Percentiles rank a stretch among this genome's conserved stretches.
These are phyloP conservation scores for Catharus minimus DNA, from an alignment of 2,113 vertebrate genomes.

Conservation along the genomic window DNA sequence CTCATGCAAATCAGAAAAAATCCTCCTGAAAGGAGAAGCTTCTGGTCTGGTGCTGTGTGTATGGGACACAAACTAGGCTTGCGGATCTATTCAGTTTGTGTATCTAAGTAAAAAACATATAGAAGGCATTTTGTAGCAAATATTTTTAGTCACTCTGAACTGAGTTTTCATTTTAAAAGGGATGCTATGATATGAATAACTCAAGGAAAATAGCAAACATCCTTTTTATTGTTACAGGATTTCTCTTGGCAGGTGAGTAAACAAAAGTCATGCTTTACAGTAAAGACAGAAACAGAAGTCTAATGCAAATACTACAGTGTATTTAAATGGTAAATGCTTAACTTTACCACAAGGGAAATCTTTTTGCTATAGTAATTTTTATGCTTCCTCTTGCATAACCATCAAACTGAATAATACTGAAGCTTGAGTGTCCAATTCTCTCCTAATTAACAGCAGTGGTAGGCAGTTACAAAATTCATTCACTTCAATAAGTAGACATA, in stretches of 20 bases:
- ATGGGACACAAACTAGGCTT: background rate
- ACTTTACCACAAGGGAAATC: background rate
- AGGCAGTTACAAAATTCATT: background rate
- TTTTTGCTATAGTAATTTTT: background rate
- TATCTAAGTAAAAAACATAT: background rate
- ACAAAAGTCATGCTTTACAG: background rate
- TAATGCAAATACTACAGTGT: background rate
- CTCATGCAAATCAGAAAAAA: background rate
- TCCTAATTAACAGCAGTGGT: background rate
- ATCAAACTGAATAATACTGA: background rate
- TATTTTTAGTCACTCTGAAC: background rate
- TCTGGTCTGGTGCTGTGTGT: background rate
- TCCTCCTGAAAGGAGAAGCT: background rate
- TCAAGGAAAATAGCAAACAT: background rate
- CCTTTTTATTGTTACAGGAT: background rate
- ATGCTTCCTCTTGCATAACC: background rate
- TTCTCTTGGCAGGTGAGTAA: background rate
- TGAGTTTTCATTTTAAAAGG: background rate
- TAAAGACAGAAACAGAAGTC: background rate
- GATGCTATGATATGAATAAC: background rate
- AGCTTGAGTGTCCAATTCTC: background rate
- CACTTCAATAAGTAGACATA: background rate
- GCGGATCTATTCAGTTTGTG: background rate
- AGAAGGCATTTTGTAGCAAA: background rate
- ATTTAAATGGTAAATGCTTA: background rate